A percentile compares a stretch with the other conserved stretches of the same genome.
phyloP scores from a whole-genome alignment of 1,140 invertebrate species.

The Aphelenchoides fujianensis region DNA sequence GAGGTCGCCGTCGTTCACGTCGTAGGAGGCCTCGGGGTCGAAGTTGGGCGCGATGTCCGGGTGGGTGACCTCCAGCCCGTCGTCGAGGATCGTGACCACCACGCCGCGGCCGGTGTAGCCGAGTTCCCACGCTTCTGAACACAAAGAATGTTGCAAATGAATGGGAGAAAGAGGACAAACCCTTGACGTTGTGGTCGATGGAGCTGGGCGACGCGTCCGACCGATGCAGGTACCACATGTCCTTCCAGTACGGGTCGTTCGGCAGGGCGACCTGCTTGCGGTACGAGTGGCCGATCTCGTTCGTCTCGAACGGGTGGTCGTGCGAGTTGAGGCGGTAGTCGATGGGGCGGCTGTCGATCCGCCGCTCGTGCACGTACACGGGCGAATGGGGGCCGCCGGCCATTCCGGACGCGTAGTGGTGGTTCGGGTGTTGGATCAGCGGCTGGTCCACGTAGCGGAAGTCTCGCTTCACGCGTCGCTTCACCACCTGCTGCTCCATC shows the following conservation, averaged over 20 bases:
- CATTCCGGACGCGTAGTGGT: constrained; percentile 8
- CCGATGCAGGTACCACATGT: constrained; percentile 62
- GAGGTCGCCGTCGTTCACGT: constrained; percentile 87
- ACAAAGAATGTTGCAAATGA: constrained; percentile 1
- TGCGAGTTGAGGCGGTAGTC: constrained; percentile 28
- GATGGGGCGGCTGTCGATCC: constrained; percentile 19
- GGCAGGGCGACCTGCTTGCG: constrained; percentile 38
- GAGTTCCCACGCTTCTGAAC: constrained; percentile 57
- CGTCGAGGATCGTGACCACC: constrained; percentile 90
- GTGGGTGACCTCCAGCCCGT: constrained; percentile 94
- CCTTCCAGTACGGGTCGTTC: constrained; percentile 61
- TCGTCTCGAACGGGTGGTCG: constrained; percentile 20
- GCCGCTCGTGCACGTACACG: constrained; percentile 10
- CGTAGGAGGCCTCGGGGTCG: constrained; percentile 86
- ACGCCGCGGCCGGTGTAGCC: constrained; percentile 73
- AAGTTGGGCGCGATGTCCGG: constrained; percentile 89
- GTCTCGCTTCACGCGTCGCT: constrained; percentile 80
- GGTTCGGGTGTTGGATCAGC: constrained; percentile 13
- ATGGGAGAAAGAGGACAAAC: constrained; percentile 3
- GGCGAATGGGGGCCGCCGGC: not conserved
- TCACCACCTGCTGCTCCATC: constrained; percentile 89
- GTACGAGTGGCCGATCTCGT: constrained; percentile 24
- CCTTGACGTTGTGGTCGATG: constrained; percentile 60
- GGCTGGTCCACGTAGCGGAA: constrained; percentile 61
- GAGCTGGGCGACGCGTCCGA: constrained; percentile 29